Evolutionary conservation across 2,113 vertebrate genomes (phyloP), one percentile per base, ranked within the genome.

Genomic region (Pseudopodoces humilis): DNA sequence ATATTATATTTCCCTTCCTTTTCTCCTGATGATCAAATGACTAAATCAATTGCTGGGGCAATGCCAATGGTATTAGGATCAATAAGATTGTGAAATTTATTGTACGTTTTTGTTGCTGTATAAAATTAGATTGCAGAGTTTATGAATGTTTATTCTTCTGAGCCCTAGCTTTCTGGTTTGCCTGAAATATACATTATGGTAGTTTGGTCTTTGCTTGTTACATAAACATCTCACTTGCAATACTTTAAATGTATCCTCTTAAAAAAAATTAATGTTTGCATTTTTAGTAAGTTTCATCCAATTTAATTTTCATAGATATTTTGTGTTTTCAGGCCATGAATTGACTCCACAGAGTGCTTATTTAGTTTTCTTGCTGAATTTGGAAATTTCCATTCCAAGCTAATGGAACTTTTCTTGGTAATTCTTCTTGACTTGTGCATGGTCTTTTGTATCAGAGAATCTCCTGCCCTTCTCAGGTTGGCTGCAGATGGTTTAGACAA

Each of bases 61-160:
- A 82, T 97, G 97, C 97, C 98, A 98, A 97, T 97, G 96, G 95
- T 96, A 95, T 82, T 86, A 97, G 84, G 95, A 98, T 98, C 98
- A 98, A 98, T 98, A 96, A 91, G 92, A 95, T 89, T 97, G 94
- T 96, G 97, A 97, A 98, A 98, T 98, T 96, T 97, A 98, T 98
- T 97, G 92, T 94, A 94, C 74, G 22, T 95, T 97, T 98, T 98
- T 97, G 97, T 96, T 97, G 97, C 97, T 97, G 95, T 95, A 94
- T 95, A 96, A 97, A 97, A 97, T 97, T 96, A 97, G 95, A 98
- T 96, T n/a, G 70, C 92, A 90, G 95, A 96, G 94, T 97, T 98
- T 97, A 97, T 97, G 95, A 96, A 97, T 97, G 96, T 97, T 97
- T 97, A 94, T 98, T 96, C 96, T 97, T 98, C 88, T 94, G 91